Evolutionary conservation across 2,113 vertebrate genomes (phyloP).

Genomic region (Morone saxatilis): DNA sequence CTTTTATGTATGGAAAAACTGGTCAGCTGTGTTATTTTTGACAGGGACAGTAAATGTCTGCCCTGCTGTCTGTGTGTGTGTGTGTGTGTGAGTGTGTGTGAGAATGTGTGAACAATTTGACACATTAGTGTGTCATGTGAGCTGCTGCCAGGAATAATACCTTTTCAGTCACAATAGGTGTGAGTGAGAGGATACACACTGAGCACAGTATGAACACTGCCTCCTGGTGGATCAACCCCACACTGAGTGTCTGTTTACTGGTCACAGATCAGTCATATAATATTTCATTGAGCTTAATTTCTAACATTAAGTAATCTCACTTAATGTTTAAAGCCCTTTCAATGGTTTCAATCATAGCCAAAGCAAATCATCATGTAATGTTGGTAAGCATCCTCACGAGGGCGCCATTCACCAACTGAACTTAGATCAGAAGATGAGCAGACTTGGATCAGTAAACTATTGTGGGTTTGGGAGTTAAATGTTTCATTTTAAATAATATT

Average conservation of each 20-base stretch:
- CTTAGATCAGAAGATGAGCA: background rate
- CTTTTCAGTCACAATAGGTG: constrained; percentile 1
- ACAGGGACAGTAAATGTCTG: background rate
- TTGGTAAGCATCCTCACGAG: constrained; percentile 15
- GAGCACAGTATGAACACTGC: background rate
- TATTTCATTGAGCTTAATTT: background rate
- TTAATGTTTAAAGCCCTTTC: background rate
- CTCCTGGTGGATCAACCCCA: background rate
- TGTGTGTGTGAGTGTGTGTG: background rate
- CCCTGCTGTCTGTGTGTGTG: background rate
- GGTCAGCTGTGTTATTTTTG: constrained; percentile 37
- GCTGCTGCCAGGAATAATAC: constrained; percentile 54
- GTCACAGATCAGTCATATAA: background rate
- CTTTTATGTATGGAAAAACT: constrained; percentile 22
- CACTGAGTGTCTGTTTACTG: background rate
- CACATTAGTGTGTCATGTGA: constrained; percentile 35
- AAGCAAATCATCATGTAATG: constrained; percentile 28
- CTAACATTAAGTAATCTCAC: fast-evolving
- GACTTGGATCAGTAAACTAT: background rate
- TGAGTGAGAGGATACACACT: background rate
- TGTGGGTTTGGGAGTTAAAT: background rate
- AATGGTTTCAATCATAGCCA: background rate
- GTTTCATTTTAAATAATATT: background rate
- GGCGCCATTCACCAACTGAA: constrained; percentile 21
- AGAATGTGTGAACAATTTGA: background rate